Evolutionary conservation across 2,113 vertebrate genomes (phyloP).

Genomic region (Myiozetetes cayanensis): DNA sequence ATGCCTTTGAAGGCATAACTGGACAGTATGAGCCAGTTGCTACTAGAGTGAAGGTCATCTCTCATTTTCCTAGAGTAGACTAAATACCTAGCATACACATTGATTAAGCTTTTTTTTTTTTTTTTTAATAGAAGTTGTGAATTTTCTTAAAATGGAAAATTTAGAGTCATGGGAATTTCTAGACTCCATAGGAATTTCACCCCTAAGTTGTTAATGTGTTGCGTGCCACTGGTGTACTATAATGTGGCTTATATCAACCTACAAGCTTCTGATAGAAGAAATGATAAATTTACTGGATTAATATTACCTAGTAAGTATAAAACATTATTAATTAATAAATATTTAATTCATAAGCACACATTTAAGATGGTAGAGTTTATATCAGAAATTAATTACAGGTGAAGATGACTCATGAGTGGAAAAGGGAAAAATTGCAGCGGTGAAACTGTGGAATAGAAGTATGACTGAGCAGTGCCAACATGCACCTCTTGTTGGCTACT

Average conservation of each 20-base stretch:
- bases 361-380: background rate
- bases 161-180: background rate
- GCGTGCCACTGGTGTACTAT: background rate
- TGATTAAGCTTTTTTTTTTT: slow-evolving; percentile 11
- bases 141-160: slow-evolving; percentile 52
- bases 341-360: background rate
- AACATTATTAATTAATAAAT: background rate
- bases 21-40: slow-evolving; percentile 61
- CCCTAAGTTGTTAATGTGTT: background rate
- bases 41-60: slow-evolving; percentile 72
- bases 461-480: background rate
- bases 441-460: background rate
- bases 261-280: background rate
- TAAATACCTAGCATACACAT: slow-evolving; percentile 43
- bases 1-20: slow-evolving; percentile 67
- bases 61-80: slow-evolving; percentile 76
- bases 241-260: background rate
- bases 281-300: background rate
- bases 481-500: background rate
- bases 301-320: background rate
- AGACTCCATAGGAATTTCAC: background rate
- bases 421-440: background rate
- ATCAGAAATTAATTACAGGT: background rate
- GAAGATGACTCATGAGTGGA: background rate
- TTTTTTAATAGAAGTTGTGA: slow-evolving; percentile 22